A percentile compares a stretch with the other conserved stretches of the same genome.
phyloP scores from a whole-genome alignment of 2,113 vertebrate genomes.

The Calidris pugnax region DNA sequence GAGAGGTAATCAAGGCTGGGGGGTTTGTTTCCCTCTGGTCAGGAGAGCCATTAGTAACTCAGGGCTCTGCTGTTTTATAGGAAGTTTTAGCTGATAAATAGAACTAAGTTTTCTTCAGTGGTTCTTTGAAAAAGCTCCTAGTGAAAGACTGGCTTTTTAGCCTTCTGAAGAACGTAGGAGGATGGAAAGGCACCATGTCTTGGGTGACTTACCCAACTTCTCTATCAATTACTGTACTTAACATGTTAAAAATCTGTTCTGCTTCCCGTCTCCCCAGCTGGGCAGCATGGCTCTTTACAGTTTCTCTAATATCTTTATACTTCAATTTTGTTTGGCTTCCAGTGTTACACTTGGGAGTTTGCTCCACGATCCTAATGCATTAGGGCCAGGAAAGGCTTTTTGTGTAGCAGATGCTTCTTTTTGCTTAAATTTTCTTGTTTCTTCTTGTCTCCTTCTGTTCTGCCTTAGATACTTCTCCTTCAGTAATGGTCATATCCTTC shows the following conservation, averaged over 20 bases:
- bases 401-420: background rate
- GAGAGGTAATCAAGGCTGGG: slow-evolving; percentile 68
- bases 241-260: background rate
- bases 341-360: background rate
- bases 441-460: background rate
- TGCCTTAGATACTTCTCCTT: background rate
- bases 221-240: background rate
- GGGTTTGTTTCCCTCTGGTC: slow-evolving; percentile 20
- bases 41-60: slow-evolving; percentile 64
- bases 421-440: background rate
- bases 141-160: background rate
- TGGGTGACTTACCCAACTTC: background rate
- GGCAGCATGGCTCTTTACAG: background rate
- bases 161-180: background rate
- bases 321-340: background rate
- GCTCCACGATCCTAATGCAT: background rate
- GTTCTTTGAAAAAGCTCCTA: slow-evolving; percentile 19
- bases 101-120: slow-evolving; percentile 13
- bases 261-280: background rate
- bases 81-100: slow-evolving; percentile 48
- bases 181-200: background rate
- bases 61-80: slow-evolving; percentile 6
- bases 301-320: background rate
- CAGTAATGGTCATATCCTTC: background rate
- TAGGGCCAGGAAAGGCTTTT: background rate